Percentiles rank a stretch among this genome's conserved stretches.
Evolutionary conservation across 2,888 invertebrate genomes (phyloP).

Genomic region (Drosophila rellima): DNA sequence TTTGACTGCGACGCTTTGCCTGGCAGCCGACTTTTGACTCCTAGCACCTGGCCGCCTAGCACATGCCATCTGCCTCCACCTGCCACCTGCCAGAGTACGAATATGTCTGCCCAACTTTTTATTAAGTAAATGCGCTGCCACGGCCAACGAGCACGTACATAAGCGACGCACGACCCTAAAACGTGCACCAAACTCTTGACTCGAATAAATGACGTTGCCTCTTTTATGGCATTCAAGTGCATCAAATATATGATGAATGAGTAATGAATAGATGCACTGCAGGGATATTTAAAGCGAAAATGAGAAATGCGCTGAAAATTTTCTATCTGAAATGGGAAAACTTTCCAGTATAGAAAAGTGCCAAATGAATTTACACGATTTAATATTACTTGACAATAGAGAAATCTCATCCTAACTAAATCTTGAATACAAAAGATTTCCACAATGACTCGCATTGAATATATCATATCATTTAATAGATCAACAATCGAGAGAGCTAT

Average conservation of each 20-base stretch:
- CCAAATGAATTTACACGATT: not conserved
- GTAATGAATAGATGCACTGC: conserved; percentile 24
- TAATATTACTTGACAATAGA: not conserved
- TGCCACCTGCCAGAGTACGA: conserved; percentile 2
- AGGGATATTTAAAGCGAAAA: conserved; percentile 1
- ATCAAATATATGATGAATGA: conserved; percentile 23
- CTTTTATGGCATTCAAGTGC: conserved; percentile 39
- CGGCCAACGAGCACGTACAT: conserved; percentile 47
- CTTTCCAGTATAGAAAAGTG: not conserved
- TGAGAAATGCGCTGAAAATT: not conserved
- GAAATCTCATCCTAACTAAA: not conserved
- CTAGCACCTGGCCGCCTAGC: not conserved
- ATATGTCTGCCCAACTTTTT: conserved; percentile 39
- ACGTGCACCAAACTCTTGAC: conserved; percentile 59
- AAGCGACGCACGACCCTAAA: conserved; percentile 55
- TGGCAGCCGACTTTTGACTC: not conserved
- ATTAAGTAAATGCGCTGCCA: conserved; percentile 49
- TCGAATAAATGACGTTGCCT: conserved; percentile 51
- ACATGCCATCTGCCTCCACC: not conserved
- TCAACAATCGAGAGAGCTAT: not conserved
- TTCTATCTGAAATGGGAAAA: conserved; percentile 2
- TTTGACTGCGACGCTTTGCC: conserved; percentile 26
- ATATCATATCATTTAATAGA: not conserved
- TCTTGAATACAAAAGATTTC: no score
- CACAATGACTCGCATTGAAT: not conserved